Evolutionary conservation across 1,140 invertebrate genomes (phyloP).

Genomic region (Metopolophium dirhodum): DNA sequence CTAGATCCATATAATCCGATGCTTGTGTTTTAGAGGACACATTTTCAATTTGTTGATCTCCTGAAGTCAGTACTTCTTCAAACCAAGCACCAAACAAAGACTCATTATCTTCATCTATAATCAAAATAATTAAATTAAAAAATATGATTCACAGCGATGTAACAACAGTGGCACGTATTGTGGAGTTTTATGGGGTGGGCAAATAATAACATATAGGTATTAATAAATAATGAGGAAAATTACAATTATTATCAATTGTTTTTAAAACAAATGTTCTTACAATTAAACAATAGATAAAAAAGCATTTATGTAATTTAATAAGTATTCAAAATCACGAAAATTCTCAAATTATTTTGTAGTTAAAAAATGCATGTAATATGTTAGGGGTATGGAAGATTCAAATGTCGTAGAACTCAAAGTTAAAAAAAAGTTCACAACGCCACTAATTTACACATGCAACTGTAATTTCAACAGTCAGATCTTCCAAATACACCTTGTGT

Average conservation of each 20-base stretch:
- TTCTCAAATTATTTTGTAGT: no score
- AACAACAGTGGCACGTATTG: background rate
- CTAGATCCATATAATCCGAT: constrained; percentile 59
- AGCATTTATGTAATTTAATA: no score
- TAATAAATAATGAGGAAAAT: background rate
- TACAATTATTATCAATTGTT: no score
- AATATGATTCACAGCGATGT: background rate
- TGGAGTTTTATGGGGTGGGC: background rate
- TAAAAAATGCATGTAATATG: no score
- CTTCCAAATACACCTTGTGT: background rate
- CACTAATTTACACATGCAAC: no score
- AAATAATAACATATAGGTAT: background rate
- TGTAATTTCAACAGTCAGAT: no score
- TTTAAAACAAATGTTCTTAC: no score
- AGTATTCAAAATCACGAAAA: no score
- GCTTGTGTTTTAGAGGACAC: constrained; percentile 59
- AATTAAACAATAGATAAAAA: no score
- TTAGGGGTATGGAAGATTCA: no score
- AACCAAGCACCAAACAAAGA: constrained; percentile 91
- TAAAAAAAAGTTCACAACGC: no score
- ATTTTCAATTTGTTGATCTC: constrained; percentile 53
- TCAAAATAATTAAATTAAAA: constrained; percentile 31
- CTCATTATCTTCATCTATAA: constrained; percentile 81
- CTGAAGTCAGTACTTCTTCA: constrained; percentile 80
- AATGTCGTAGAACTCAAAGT: no score